These are phyloP conservation scores for Trachelus iudaicus DNA, from an alignment of 2,888 invertebrate species.

Conservation along the genomic window DNA sequence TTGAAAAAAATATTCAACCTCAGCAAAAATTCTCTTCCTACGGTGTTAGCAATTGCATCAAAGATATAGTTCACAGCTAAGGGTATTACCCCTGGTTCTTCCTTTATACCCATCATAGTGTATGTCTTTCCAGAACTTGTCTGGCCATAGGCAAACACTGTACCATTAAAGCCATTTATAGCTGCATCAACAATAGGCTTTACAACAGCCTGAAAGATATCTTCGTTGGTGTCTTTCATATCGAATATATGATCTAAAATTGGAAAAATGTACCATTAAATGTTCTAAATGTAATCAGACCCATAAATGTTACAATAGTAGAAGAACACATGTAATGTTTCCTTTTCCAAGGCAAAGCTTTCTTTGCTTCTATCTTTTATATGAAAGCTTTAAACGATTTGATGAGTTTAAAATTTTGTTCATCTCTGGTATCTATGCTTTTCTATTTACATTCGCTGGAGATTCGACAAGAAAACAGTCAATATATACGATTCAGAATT, in stretches of 20 bases:
- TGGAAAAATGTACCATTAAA: not conserved
- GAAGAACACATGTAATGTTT: not conserved
- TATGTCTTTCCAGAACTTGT: conserved; percentile 91
- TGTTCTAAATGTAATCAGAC: not conserved
- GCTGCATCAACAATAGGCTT: conserved; percentile 79
- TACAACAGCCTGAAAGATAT: conserved; percentile 76
- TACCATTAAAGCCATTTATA: conserved; percentile 83
- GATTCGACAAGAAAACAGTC: not conserved
- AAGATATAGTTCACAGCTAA: conserved; percentile 79
- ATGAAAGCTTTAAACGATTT: not conserved
- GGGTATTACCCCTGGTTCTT: conserved; percentile 80
- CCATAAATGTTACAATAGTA: not conserved
- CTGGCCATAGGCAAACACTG: conserved; percentile 92
- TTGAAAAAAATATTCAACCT: conserved; percentile 64
- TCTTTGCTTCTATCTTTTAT: not conserved
- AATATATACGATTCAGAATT: not conserved
- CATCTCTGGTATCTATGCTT: not conserved
- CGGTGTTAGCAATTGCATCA: conserved; percentile 71
- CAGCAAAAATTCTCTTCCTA: conserved; percentile 79
- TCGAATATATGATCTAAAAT: conserved; percentile 81
- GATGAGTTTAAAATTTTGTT: not conserved
- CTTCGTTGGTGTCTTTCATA: conserved; percentile 69
- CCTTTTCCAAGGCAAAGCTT: not conserved
- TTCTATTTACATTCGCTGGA: not conserved
- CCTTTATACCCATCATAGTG: conserved; percentile 81